phyloP scores from a whole-genome alignment of 2,797 vertebrate species.

The Sarcoramphus papa region DNA sequence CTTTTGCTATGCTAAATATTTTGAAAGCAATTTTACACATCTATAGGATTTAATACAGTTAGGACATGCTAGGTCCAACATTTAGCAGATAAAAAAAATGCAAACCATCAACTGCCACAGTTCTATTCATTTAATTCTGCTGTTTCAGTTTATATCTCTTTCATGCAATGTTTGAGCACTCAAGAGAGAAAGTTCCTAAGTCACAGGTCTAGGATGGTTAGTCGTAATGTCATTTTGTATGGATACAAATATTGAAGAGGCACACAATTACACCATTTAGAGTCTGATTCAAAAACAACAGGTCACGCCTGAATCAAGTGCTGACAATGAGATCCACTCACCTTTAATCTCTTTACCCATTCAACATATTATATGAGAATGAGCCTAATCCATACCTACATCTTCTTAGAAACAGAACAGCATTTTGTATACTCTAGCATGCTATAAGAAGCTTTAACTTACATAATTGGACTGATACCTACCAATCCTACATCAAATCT shows the following conservation, averaged over 20 bases:
- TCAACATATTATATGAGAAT: background rate
- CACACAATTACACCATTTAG: background rate
- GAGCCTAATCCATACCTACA: background rate
- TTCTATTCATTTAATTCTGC: background rate
- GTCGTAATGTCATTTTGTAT: background rate
- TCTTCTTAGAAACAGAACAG: background rate
- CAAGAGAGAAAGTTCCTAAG: background rate
- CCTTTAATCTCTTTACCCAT: background rate
- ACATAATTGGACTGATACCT: background rate
- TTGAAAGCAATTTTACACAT: background rate
- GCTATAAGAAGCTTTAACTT: background rate
- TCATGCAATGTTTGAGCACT: background rate
- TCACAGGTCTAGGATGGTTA: background rate
- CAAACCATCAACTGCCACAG: background rate
- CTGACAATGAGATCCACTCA: background rate
- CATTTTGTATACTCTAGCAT: background rate
- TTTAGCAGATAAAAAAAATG: background rate
- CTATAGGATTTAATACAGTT: background rate
- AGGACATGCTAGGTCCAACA: background rate
- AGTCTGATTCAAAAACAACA: background rate
- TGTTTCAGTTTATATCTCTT: background rate
- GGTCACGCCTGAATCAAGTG: background rate
- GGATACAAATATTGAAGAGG: background rate
- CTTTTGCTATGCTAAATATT: background rate
- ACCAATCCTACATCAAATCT: background rate